Conservation (phyloP, 2,113 vertebrate genomes). For the Brevimyrus niger region DNA sequence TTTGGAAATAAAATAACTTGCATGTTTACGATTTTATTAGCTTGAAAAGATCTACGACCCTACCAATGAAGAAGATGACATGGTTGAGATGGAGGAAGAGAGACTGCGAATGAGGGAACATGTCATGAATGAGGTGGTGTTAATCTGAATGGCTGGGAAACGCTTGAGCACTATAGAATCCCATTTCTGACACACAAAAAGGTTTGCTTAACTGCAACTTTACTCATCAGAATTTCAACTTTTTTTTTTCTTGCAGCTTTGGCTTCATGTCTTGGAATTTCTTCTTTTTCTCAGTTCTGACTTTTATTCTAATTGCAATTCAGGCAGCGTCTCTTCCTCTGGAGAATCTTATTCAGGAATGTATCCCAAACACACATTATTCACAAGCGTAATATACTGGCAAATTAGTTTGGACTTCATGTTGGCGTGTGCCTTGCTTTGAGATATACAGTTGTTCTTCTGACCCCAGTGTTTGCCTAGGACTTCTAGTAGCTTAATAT, state of each 20-base stretch:
- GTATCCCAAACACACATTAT: neutral
- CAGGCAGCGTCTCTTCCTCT: neutral
- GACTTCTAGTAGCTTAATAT: neutral
- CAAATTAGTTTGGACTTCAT: neutral
- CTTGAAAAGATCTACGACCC: conserved; percentile 94
- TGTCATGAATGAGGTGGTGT: conserved; percentile 92
- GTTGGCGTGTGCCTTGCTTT: neutral
- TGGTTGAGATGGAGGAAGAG: conserved; percentile 99
- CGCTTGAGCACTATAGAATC: neutral
- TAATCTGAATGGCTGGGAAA: neutral
- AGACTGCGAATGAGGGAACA: conserved; percentile 93
- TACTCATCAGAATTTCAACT: neutral
- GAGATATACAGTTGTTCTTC: neutral
- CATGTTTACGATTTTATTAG: conserved; percentile 49
- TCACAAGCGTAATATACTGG: neutral
- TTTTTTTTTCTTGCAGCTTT: neutral
- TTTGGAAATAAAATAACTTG: neutral
- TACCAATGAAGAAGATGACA: conserved; percentile 93
- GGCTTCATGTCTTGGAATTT: neutral
- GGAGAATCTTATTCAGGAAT: neutral
- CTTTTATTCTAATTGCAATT: neutral
- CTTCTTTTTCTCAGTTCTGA: neutral
- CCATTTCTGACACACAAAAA: neutral
- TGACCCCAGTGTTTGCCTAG: neutral
- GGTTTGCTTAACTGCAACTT: neutral